Evolutionary conservation across 2,888 invertebrate species (phyloP).

Genomic region (Alcis repandata): DNA sequence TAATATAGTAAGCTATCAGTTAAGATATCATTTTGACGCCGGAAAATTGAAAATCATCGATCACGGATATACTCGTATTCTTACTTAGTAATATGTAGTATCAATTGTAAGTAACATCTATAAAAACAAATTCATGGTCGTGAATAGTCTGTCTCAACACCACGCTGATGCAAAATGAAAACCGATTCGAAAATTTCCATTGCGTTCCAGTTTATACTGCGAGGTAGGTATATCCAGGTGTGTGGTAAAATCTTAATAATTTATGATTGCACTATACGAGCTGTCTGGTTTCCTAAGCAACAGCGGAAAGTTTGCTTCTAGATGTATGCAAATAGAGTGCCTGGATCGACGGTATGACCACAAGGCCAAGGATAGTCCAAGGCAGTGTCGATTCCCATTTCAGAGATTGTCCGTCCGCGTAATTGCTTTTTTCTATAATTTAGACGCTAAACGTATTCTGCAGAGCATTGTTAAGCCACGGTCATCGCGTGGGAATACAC

Average conservation of each 20-base stretch:
- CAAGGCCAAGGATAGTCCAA: slow-evolving; percentile 15
- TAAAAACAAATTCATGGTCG: slow-evolving; percentile 2
- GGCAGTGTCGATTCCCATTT: slow-evolving; percentile 5
- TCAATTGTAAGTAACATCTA: neutral
- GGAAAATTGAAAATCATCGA: too few relatives aligned
- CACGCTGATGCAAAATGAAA: slow-evolving; percentile 29
- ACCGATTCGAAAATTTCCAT: slow-evolving; percentile 24
- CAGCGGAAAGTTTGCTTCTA: slow-evolving; percentile 23
- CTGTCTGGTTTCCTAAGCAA: slow-evolving; percentile 23
- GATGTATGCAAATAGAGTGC: slow-evolving; percentile 14
- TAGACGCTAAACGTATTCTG: slow-evolving; percentile 27
- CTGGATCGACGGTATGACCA: slow-evolving; percentile 2
- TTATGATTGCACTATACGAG: slow-evolving; percentile 15
- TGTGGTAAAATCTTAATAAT: slow-evolving; percentile 31
- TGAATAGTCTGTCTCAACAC: slow-evolving; percentile 23
- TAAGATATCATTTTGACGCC: too few relatives aligned
- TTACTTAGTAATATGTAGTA: too few relatives aligned
- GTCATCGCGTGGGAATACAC: slow-evolving; percentile 70
- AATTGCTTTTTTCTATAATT: slow-evolving; percentile 13
- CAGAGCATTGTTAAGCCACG: slow-evolving; percentile 51
- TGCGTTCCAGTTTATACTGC: slow-evolving; percentile 17
- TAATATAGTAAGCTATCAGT: too few relatives aligned
- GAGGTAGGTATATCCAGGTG: slow-evolving; percentile 5
- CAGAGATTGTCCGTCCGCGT: neutral
- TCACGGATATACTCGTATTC: too few relatives aligned